Percentiles rank a stretch among this genome's conserved stretches.
These are phyloP conservation scores for Drosophila testacea DNA, from an alignment of 2,888 invertebrate species.

Conservation along the genomic window DNA sequence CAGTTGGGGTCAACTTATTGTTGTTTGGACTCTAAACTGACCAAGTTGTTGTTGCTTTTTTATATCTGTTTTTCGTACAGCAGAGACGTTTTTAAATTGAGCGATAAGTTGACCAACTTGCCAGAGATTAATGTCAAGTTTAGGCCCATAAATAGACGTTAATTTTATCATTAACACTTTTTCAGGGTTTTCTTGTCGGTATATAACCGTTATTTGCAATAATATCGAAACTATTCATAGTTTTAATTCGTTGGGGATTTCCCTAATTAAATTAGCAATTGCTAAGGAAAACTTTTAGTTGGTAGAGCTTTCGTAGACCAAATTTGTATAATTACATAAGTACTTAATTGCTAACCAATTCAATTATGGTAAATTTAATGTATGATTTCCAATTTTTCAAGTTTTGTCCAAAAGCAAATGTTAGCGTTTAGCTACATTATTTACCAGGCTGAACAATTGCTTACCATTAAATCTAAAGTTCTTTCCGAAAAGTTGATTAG, in stretches of 20 bases:
- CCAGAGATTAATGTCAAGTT: conserved; percentile 50
- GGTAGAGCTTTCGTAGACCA: background rate
- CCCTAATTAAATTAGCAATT: no score
- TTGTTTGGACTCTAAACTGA: background rate
- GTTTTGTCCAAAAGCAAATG: no score
- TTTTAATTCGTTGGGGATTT: background rate
- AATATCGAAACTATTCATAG: background rate
- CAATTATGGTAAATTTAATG: background rate
- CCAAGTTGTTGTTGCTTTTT: conserved; percentile 17
- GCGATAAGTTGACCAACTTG: conserved; percentile 44
- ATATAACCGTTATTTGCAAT: background rate
- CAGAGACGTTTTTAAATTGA: conserved; percentile 26
- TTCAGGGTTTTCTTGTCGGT: conserved; percentile 1
- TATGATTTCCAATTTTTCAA: no score
- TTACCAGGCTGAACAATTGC: background rate
- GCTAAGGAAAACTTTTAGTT: background rate
- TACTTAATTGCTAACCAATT: background rate
- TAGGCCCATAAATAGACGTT: conserved; percentile 6
- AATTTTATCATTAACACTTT: conserved; percentile 4
- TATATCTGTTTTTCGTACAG: conserved; percentile 10
- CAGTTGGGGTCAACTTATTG: conserved; percentile 13
- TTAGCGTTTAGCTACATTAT: no score
- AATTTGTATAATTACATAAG: background rate
- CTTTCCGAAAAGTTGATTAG: conserved; percentile 3
- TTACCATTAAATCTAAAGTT: no score